A percentile compares a stretch with the other conserved stretches of the same genome.
phyloP scores from a whole-genome alignment of 1,140 invertebrate species.

The Teleogryllus occipitalis region DNA sequence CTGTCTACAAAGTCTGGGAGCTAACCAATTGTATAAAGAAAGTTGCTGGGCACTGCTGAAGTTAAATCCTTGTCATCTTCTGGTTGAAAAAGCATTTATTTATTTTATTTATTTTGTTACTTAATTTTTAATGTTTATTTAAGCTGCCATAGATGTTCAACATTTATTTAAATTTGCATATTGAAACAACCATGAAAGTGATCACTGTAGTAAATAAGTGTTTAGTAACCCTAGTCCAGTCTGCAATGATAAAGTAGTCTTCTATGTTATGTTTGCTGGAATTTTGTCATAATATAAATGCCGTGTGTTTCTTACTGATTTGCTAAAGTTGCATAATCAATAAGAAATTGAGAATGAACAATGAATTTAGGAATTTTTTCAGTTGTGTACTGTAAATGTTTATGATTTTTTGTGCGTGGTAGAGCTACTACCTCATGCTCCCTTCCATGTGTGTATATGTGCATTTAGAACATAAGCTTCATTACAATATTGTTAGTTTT shows the following conservation, averaged over 20 bases:
- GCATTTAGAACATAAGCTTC: slow-evolving; percentile 8
- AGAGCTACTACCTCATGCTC: not conserved
- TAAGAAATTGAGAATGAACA: no score
- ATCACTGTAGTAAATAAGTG: not conserved
- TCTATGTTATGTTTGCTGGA: not conserved
- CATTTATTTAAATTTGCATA: not conserved
- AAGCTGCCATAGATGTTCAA: not conserved
- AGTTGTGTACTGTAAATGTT: not conserved
- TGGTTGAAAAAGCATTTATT: not conserved
- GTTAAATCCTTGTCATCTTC: not conserved
- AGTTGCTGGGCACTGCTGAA: not conserved
- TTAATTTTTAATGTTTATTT: not conserved
- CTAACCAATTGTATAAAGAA: not conserved
- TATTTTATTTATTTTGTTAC: not conserved
- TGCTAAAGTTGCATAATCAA: no score
- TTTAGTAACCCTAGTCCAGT: not conserved
- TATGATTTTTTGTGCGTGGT: not conserved
- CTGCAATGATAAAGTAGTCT: not conserved
- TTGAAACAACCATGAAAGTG: slow-evolving; percentile 1
- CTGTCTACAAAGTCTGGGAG: not conserved
- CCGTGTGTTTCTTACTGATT: no score
- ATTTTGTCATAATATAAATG: not conserved
- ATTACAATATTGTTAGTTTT: slow-evolving; percentile 14
- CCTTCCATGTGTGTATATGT: slow-evolving; percentile 6
- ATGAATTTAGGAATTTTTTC: no score